Evolutionary conservation across 2,888 invertebrate species (phyloP).

Genomic region (Erpobdella octoculata): DNA sequence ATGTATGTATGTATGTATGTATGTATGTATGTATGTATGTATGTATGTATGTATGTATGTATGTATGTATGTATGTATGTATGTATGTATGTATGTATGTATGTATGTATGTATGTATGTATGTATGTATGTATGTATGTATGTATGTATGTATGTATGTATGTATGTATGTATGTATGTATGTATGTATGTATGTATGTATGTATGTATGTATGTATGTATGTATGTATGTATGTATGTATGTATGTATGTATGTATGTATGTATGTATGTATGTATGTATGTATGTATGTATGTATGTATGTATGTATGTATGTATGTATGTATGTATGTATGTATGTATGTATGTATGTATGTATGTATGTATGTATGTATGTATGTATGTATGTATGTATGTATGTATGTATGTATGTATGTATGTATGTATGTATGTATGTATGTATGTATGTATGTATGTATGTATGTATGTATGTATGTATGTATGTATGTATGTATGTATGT

Average conservation of each 20-base stretch:
- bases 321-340: slow-evolving; percentile 28
- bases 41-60: too few species aligned
- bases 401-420: slow-evolving; percentile 20
- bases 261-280: slow-evolving; percentile 27
- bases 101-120: too few species aligned
- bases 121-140: too few species aligned
- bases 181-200: slow-evolving; percentile 9
- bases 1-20: too few species aligned
- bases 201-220: slow-evolving; percentile 4
- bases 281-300: slow-evolving; percentile 29
- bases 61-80: too few species aligned
- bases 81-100: too few species aligned
- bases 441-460: too few species aligned
- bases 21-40: too few species aligned
- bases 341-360: slow-evolving; percentile 25
- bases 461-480: too few species aligned
- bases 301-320: slow-evolving; percentile 27
- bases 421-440: slow-evolving; percentile 22
- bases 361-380: slow-evolving; percentile 30
- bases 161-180: too few species aligned
- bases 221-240: slow-evolving; percentile 7
- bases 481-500: too few species aligned
- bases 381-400: slow-evolving; percentile 25
- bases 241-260: slow-evolving; percentile 19
- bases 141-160: too few species aligned